phyloP scores from a whole-genome alignment of 2,113 vertebrate species.

The Urocolius indicus region DNA sequence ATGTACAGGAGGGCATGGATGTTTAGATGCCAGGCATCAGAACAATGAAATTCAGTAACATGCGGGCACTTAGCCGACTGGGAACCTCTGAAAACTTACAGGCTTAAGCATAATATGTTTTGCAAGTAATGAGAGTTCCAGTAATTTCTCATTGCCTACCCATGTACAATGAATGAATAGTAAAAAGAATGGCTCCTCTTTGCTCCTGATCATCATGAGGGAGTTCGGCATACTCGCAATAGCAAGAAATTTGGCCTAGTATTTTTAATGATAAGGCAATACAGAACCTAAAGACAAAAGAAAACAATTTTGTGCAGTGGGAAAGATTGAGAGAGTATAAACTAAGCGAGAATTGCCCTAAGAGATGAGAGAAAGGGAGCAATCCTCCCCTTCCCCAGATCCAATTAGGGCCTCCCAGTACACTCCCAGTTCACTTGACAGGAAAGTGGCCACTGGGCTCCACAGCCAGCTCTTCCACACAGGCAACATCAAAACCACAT shows the following conservation, averaged over 20 bases:
- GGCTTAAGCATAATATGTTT: background rate
- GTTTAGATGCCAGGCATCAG: background rate
- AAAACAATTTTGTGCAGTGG: background rate
- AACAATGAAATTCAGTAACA: background rate
- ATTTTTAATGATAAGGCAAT: slow-evolving; percentile 4
- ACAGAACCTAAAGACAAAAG: background rate
- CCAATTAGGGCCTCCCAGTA: background rate
- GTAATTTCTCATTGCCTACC: background rate
- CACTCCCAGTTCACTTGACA: background rate
- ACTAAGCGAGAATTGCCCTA: background rate
- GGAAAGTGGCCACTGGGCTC: background rate
- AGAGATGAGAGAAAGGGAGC: background rate
- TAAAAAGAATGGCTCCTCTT: background rate
- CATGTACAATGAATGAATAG: background rate
- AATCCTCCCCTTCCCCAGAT: background rate
- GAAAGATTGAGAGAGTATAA: background rate
- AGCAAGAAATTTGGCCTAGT: background rate
- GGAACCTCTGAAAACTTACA: slow-evolving; percentile 1
- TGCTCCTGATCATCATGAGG: background rate
- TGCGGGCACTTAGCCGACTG: background rate
- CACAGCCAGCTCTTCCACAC: background rate
- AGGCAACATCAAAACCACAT: background rate
- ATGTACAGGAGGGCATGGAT: background rate
- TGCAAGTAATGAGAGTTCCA: background rate
- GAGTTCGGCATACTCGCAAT: background rate